Percentiles rank a stretch among this genome's conserved stretches.
phyloP scores from a whole-genome alignment of 2,797 vertebrate species.

The Acrossocheilus fasciatus region DNA sequence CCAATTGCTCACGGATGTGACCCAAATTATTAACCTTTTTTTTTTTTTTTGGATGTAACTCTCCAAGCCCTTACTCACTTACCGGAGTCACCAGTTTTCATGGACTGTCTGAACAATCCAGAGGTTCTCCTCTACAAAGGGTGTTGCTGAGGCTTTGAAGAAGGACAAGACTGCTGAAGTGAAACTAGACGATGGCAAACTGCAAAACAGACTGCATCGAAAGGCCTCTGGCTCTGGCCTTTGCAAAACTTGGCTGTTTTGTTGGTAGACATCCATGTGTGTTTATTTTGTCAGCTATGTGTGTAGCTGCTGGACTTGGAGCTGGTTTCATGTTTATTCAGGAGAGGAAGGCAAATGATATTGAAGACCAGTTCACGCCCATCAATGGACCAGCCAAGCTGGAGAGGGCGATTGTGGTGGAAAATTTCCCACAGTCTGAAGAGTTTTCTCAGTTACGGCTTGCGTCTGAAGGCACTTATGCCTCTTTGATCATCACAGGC shows the following conservation, averaged over 20 bases:
- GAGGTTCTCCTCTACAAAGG: too few relatives aligned
- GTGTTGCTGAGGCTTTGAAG: too few relatives aligned
- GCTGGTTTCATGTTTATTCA: constrained; percentile 66
- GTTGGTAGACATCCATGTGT: constrained; percentile 62
- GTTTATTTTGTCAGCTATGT: constrained; percentile 57
- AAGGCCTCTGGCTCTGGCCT: constrained; percentile 52
- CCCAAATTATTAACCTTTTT: too few relatives aligned
- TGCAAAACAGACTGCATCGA: constrained; percentile 62
- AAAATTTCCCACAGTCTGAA: constrained; percentile 62
- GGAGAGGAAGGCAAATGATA: constrained; percentile 56
- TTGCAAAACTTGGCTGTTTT: constrained; percentile 49
- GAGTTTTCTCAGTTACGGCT: constrained; percentile 73
- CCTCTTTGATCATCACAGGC: constrained; percentile 16
- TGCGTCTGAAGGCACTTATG: constrained; percentile 32
- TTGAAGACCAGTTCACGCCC: constrained; percentile 77
- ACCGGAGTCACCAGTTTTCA: too few relatives aligned
- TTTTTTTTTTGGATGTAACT: too few relatives aligned
- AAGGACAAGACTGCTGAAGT: too few relatives aligned
- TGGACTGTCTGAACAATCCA: too few relatives aligned
- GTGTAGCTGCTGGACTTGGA: constrained; percentile 67
- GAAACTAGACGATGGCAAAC: too few relatives aligned
- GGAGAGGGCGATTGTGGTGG: constrained; percentile 67
- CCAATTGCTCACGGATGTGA: too few relatives aligned
- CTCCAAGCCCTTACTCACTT: too few relatives aligned
- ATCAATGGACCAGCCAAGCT: constrained; percentile 69